Conservation (phyloP, 2,888 invertebrate genomes). For the Folsomia candida region DNA sequence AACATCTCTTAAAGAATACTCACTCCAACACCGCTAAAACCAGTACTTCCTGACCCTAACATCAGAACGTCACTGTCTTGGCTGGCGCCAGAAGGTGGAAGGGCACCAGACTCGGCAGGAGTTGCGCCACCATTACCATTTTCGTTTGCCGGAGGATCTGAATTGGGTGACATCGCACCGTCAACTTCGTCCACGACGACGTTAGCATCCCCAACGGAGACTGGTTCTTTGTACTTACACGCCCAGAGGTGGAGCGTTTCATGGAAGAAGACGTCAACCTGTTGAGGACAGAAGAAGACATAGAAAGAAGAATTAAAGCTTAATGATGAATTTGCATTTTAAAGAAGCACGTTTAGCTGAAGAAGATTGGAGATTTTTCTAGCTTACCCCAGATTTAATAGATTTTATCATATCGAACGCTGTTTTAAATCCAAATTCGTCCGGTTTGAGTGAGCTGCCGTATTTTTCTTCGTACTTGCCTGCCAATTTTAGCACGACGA, state of each 20-base stretch:
- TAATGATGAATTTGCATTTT: neutral
- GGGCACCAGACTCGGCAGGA: neutral
- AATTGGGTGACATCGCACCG: slow-evolving; percentile 10
- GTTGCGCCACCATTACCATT: neutral
- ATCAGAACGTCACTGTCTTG: neutral
- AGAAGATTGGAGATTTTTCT: no score
- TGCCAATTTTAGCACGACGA: slow-evolving; percentile 24
- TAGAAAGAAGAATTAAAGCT: neutral
- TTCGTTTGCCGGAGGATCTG: slow-evolving; percentile 4
- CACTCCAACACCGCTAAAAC: no score
- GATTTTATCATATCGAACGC: slow-evolving; percentile 24
- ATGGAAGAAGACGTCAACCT: slow-evolving; percentile 4
- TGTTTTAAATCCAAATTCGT: slow-evolving; percentile 25
- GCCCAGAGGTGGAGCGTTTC: slow-evolving; percentile 3
- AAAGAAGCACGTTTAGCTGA: neutral
- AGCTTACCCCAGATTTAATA: slow-evolving; percentile 13
- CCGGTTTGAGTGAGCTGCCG: slow-evolving; percentile 20
- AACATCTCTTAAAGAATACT: no score
- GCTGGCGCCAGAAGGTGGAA: neutral
- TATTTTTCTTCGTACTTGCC: slow-evolving; percentile 26
- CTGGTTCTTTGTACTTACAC: slow-evolving; percentile 4
- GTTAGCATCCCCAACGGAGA: neutral
- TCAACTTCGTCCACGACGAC: slow-evolving; percentile 13
- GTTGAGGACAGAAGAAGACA: neutral
- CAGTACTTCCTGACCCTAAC: neutral